Conservation (phyloP, 2,888 invertebrate genomes). For the Ophion ventricosus region DNA sequence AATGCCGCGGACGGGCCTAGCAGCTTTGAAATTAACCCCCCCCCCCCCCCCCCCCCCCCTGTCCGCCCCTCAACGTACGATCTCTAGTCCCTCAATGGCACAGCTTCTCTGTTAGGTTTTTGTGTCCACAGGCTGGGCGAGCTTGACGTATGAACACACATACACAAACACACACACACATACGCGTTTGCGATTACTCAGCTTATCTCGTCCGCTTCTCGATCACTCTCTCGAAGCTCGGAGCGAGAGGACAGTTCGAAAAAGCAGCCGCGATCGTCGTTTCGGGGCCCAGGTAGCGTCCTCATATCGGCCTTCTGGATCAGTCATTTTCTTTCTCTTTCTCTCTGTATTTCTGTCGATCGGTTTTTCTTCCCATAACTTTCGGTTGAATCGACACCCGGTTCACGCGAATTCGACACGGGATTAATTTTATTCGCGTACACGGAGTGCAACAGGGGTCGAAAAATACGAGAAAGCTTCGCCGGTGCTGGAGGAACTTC, state of each 20-base stretch:
- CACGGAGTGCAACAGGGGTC: background rate
- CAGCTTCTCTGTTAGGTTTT: slow-evolving; percentile 50
- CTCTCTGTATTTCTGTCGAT: background rate
- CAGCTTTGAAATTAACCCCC: slow-evolving; percentile 67
- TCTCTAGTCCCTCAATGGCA: slow-evolving; percentile 14
- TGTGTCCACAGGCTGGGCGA: slow-evolving; percentile 68
- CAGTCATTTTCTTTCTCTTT: slow-evolving; percentile 2
- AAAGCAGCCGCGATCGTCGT: slow-evolving; percentile 38
- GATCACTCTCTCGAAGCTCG: slow-evolving; percentile 64
- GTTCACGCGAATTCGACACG: background rate
- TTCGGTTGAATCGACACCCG: background rate
- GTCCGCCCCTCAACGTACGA: background rate
- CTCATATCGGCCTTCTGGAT: slow-evolving; percentile 13
- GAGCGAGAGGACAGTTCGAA: slow-evolving; percentile 56
- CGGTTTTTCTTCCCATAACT: background rate
- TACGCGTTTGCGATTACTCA: slow-evolving; percentile 67
- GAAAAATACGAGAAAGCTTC: background rate
- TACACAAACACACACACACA: background rate
- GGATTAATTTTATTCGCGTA: background rate
- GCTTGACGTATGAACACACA: slow-evolving; percentile 50
- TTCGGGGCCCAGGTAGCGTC: background rate
- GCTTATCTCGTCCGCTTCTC: slow-evolving; percentile 71
- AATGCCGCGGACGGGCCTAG: slow-evolving; percentile 62
- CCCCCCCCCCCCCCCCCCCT: slow-evolving; percentile 42
- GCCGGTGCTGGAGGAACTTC: background rate